Conservation (phyloP, 2,888 invertebrate genomes). For the Xylota sylvarum region DNA sequence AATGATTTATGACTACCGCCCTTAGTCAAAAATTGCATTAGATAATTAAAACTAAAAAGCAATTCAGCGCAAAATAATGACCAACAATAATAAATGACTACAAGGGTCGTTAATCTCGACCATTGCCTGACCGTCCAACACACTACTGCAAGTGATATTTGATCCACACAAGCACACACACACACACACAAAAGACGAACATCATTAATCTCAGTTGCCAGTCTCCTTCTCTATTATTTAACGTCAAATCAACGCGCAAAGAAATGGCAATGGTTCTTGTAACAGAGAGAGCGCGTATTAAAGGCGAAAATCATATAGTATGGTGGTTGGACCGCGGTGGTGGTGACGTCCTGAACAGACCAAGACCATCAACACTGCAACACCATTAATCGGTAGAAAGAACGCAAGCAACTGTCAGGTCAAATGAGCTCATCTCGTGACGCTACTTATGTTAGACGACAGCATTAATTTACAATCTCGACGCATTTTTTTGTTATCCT, state of each 20-base stretch:
- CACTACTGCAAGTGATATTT: slow-evolving; percentile 57
- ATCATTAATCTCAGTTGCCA: slow-evolving; percentile 72
- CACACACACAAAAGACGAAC: slow-evolving; percentile 38
- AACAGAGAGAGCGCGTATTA: slow-evolving; percentile 2
- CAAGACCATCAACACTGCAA: slow-evolving; percentile 19
- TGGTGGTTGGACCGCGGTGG: slow-evolving; percentile 4
- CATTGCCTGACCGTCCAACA: slow-evolving; percentile 3
- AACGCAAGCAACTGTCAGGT: slow-evolving; percentile 44
- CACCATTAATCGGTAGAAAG: slow-evolving; percentile 33
- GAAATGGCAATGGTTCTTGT: slow-evolving; percentile 30
- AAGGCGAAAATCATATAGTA: slow-evolving; percentile 15
- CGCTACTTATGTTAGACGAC: slow-evolving; percentile 64
- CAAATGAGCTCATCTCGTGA: slow-evolving; percentile 66
- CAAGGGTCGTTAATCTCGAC: slow-evolving; percentile 65
- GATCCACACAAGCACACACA: slow-evolving; percentile 50
- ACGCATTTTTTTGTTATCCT: slow-evolving; percentile 30
- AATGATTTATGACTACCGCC: slow-evolving; percentile 28
- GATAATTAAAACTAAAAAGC: slow-evolving; percentile 66
- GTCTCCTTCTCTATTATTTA: slow-evolving; percentile 62
- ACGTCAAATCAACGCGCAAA: slow-evolving; percentile 72
- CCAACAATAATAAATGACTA: slow-evolving; percentile 67
- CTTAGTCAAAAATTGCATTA: slow-evolving; percentile 44
- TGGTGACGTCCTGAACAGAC: background rate
- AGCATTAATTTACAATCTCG: slow-evolving; percentile 63
- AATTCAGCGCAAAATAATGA: slow-evolving; percentile 58